These are phyloP conservation scores for Novumbra hubbsi DNA, from an alignment of 2,797 vertebrate species.

Conservation along the genomic window DNA sequence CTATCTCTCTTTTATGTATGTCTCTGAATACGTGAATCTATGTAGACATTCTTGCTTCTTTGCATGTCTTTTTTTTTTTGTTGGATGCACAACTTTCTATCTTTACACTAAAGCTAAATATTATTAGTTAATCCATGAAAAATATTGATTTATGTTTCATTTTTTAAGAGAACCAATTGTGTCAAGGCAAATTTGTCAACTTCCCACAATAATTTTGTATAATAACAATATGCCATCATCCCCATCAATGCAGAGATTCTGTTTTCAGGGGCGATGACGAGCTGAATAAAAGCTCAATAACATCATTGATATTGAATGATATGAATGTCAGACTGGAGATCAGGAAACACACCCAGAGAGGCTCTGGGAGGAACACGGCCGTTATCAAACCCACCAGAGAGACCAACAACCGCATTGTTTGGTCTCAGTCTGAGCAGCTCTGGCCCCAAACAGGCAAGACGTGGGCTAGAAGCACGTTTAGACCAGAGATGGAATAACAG, in stretches of 20 bases:
- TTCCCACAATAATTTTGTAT: not conserved
- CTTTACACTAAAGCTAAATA: too few species aligned
- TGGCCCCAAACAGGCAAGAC: not conserved
- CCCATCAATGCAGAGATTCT: not conserved
- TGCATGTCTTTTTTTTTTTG: too few species aligned
- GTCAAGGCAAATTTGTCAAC: not conserved
- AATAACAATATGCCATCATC: not conserved
- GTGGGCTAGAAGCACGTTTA: not conserved
- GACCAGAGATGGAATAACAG: not conserved
- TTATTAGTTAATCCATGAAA: not conserved
- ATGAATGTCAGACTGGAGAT: slow-evolving; percentile 2
- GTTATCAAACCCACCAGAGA: not conserved
- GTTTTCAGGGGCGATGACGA: not conserved
- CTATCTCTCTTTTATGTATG: too few species aligned
- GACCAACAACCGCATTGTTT: too few species aligned
- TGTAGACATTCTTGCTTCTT: not conserved
- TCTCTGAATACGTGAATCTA: not conserved
- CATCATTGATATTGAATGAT: slow-evolving; percentile 3
- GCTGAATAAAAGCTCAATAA: not conserved
- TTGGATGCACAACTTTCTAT: too few species aligned
- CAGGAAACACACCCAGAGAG: not conserved
- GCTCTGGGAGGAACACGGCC: not conserved
- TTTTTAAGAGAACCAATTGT: not conserved
- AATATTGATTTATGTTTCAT: not conserved
- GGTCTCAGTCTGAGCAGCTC: not conserved